phyloP scores from a whole-genome alignment of 2,888 invertebrate genomes.

The Dioctria rufipes region DNA sequence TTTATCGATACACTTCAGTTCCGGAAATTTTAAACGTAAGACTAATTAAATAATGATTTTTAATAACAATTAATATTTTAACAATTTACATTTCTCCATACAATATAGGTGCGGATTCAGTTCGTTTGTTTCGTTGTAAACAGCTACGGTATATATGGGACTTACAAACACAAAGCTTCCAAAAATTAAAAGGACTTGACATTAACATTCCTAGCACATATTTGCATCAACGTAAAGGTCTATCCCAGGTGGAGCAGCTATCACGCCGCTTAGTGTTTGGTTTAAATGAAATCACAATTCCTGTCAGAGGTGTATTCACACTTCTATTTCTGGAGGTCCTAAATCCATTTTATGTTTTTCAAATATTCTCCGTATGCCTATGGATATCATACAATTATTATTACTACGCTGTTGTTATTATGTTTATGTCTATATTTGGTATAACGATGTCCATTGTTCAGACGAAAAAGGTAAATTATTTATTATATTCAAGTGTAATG shows the following conservation, averaged over 20 bases:
- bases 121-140: conserved; percentile 84
- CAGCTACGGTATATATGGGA: conserved; percentile 90
- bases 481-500: neutral
- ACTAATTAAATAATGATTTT: conserved; percentile 12
- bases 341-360: conserved; percentile 97
- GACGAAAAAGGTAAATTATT: conserved; percentile 80
- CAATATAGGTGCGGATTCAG: conserved; percentile 73
- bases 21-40: conserved; percentile 69
- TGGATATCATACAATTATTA: conserved; percentile 94
- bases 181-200: conserved; percentile 83
- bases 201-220: conserved; percentile 67
- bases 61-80: neutral
- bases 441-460: conserved; percentile 88
- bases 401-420: conserved; percentile 90
- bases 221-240: conserved; percentile 68
- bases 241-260: conserved; percentile 65
- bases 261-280: conserved; percentile 84
- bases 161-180: conserved; percentile 77
- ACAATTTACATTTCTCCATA: no score
- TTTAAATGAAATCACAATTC: conserved; percentile 86
- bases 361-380: conserved; percentile 89
- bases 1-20: conserved; percentile 68
- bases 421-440: conserved; percentile 87
- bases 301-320: conserved; percentile 80
- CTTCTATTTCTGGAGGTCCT: conserved; percentile 86